Evolutionary conservation across 92 coral and sea anemone genomes (phyloP).

Genomic region (Phymanthus crucifer): DNA sequence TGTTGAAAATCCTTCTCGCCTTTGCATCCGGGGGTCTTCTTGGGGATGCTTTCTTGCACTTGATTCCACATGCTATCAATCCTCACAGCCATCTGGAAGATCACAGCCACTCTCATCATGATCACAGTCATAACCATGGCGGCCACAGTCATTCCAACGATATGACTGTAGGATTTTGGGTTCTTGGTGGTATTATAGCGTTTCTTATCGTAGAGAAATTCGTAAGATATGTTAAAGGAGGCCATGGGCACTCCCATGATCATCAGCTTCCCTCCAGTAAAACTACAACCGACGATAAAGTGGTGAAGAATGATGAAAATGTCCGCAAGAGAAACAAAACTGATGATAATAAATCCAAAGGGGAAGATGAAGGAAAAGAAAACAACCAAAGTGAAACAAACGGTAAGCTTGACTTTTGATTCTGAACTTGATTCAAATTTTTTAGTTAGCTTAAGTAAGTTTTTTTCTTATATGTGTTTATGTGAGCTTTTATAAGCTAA

Average conservation of each 20-base stretch:
- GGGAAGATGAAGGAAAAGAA: constrained; percentile 10
- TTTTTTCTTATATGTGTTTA: too few relatives aligned
- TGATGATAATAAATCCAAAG: constrained; percentile 46
- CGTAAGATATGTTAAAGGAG: constrained; percentile 91
- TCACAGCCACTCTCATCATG: constrained; percentile 51
- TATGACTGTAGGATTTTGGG: constrained; percentile 98
- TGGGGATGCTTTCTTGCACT: constrained; percentile 97
- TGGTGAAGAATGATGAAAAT: constrained; percentile 45
- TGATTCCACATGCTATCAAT: constrained; percentile 96
- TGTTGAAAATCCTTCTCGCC: constrained; percentile 82
- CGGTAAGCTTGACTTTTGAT: background rate
- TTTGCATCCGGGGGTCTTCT: constrained; percentile 97
- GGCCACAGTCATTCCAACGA: constrained; percentile 71
- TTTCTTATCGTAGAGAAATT: constrained; percentile 95
- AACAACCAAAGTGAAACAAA: constrained; percentile 4
- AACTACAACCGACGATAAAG: constrained; percentile 42
- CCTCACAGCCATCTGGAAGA: constrained; percentile 92
- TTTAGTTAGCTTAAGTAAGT: background rate
- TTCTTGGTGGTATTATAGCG: constrained; percentile 92
- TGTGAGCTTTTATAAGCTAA: background rate
- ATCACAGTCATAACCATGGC: constrained; percentile 40
- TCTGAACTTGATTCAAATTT: background rate
- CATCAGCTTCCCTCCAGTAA: constrained; percentile 37
- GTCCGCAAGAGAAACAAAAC: constrained; percentile 63
- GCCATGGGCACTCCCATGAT: constrained; percentile 78